Evolutionary conservation across 92 coral and sea anemone genomes (phyloP).

Genomic region (Umimayanthus kanabou): DNA sequence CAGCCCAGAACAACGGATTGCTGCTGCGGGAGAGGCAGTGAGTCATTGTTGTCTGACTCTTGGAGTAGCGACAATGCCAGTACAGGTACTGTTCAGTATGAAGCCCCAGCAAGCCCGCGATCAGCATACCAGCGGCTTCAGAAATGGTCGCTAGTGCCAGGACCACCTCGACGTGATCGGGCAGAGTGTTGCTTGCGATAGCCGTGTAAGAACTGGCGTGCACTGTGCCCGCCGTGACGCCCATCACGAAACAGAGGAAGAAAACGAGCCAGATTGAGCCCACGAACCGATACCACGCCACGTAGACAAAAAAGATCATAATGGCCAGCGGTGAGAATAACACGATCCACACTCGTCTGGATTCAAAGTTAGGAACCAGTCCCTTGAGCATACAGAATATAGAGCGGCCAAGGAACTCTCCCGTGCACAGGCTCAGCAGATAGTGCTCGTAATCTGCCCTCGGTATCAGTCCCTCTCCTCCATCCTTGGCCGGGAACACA

Average conservation of each 20-base stretch:
- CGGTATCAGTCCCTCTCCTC: slow-evolving; percentile 57
- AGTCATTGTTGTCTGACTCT: background rate
- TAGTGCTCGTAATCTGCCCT: slow-evolving; percentile 79
- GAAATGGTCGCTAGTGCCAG: slow-evolving; percentile 58
- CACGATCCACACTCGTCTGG: slow-evolving; percentile 47
- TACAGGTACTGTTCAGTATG: slow-evolving; percentile 61
- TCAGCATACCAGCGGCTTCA: slow-evolving; percentile 71
- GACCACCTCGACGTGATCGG: slow-evolving; percentile 52
- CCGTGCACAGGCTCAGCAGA: slow-evolving; percentile 72
- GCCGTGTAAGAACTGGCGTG: slow-evolving; percentile 63
- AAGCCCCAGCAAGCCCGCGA: slow-evolving; percentile 77
- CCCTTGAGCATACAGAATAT: slow-evolving; percentile 68
- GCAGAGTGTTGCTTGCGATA: slow-evolving; percentile 51
- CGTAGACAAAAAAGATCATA: slow-evolving; percentile 57
- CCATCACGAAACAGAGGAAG: slow-evolving; percentile 63
- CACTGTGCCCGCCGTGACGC: slow-evolving; percentile 60
- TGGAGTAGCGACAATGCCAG: slow-evolving; percentile 55
- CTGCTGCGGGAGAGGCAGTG: slow-evolving; percentile 20
- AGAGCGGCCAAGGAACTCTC: slow-evolving; percentile 85
- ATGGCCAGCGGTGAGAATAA: slow-evolving; percentile 60
- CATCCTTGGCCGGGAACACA: slow-evolving; percentile 49
- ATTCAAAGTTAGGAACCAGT: slow-evolving; percentile 61
- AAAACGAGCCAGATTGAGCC: slow-evolving; percentile 61
- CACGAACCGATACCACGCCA: slow-evolving; percentile 68
- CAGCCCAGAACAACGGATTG: slow-evolving; percentile 13